These are phyloP conservation scores for Chrysopilus asiliformis DNA, from an alignment of 2,888 invertebrate species.

Conservation along the genomic window DNA sequence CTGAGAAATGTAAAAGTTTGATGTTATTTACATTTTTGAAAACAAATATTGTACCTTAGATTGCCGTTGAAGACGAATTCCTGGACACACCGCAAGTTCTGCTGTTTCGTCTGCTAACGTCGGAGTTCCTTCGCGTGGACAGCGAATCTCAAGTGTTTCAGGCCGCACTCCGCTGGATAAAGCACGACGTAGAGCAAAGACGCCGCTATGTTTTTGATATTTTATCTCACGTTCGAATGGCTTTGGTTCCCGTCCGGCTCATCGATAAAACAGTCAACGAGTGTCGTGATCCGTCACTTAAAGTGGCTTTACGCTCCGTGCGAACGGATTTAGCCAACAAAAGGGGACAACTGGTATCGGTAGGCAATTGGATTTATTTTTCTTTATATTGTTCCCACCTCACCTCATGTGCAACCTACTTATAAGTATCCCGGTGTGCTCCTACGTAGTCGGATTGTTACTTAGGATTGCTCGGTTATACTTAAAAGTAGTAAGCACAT, in stretches of 20 bases:
- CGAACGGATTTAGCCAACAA: slow-evolving; percentile 62
- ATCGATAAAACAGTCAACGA: slow-evolving; percentile 64
- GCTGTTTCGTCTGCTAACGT: slow-evolving; percentile 62
- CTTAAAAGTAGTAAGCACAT: no score
- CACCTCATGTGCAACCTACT: no score
- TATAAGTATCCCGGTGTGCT: no score
- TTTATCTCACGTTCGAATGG: slow-evolving; percentile 65
- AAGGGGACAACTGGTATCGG: slow-evolving; percentile 65
- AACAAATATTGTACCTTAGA: no score
- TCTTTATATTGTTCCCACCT: no score
- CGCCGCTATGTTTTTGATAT: slow-evolving; percentile 78
- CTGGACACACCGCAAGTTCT: slow-evolving; percentile 66
- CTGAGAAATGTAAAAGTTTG: no score
- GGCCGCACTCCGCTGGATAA: slow-evolving; percentile 78
- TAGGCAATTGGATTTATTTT: no score
- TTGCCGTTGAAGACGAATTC: slow-evolving; percentile 62
- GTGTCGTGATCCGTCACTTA: slow-evolving; percentile 68
- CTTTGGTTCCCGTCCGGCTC: slow-evolving; percentile 66
- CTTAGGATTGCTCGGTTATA: no score
- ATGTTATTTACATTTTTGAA: not conserved
- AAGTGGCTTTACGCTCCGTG: slow-evolving; percentile 65
- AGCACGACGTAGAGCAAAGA: slow-evolving; percentile 61
- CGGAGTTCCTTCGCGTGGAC: slow-evolving; percentile 77
- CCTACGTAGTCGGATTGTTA: no score
- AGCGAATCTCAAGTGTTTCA: slow-evolving; percentile 81